These are phyloP conservation scores for Prostheceraeus crozeri DNA, from an alignment of 2,888 invertebrate species.

Conservation along the genomic window DNA sequence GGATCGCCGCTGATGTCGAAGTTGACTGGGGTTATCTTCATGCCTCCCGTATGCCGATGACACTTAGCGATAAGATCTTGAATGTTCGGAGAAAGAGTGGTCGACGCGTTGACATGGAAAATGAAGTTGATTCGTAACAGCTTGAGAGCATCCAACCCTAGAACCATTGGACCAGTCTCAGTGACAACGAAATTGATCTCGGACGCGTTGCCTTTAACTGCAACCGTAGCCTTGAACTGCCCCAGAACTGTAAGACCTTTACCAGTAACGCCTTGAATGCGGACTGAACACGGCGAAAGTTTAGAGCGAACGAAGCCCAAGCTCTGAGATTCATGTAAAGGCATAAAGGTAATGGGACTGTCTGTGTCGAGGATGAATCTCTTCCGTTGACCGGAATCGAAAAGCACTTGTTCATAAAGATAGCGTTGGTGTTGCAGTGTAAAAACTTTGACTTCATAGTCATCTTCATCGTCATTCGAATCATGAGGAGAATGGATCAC, in stretches of 20 bases:
- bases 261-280: not conserved
- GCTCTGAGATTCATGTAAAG: not conserved
- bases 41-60: not conserved
- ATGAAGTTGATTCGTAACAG: constrained; percentile 6
- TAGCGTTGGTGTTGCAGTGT: too few relatives aligned
- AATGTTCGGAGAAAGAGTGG: not conserved
- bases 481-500: too few relatives aligned
- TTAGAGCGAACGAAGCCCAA: too few relatives aligned
- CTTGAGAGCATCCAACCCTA: constrained; percentile 8
- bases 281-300: too few relatives aligned
- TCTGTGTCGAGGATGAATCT: constrained; percentile 7
- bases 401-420: too few relatives aligned
- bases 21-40: constrained; percentile 11
- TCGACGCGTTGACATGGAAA: too few relatives aligned
- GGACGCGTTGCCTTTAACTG: not conserved
- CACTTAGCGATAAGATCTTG: constrained; percentile 18
- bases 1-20: constrained; percentile 9
- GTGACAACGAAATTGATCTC: constrained; percentile 6
- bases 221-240: too few relatives aligned
- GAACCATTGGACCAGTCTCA: constrained; percentile 17
- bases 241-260: constrained; percentile 8
- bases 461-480: too few relatives aligned
- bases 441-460: too few relatives aligned
- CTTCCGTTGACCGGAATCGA: too few relatives aligned
- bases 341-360: constrained; percentile 6